A percentile compares a stretch with the other conserved stretches of the same genome.
These are phyloP conservation scores for Myotis lucifugus DNA, from an alignment of 2,113 vertebrate genomes.

Conservation along the genomic window DNA sequence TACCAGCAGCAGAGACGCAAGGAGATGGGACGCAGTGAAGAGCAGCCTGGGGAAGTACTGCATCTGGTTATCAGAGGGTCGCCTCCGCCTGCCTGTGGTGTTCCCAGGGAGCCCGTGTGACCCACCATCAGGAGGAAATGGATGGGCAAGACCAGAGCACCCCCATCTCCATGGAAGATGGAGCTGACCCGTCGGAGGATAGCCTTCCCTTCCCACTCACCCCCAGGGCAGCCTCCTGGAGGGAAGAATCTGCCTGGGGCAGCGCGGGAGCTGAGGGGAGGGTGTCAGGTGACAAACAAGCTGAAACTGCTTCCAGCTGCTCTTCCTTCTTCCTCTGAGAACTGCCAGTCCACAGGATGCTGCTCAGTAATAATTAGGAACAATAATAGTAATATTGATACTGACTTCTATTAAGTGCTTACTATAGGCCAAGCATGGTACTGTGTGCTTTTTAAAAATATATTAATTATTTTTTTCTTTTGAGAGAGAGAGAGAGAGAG, in stretches of 20 bases:
- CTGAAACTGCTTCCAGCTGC: not conserved
- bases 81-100: not conserved
- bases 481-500: too few relatives aligned
- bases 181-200: not conserved
- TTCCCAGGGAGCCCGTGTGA: not conserved
- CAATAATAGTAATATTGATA: not conserved
- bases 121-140: not conserved
- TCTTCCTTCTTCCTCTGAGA: not conserved
- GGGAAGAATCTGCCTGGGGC: not conserved
- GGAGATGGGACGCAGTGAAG: not conserved
- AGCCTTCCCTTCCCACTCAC: not conserved
- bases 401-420: not conserved
- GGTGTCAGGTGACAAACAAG: not conserved
- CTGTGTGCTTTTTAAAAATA: not conserved
- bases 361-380: constrained; percentile 34
- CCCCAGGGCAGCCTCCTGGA: not conserved
- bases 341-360: not conserved
- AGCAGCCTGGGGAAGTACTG: not conserved
- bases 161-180: not conserved
- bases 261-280: not conserved
- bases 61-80: not conserved
- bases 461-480: too few relatives aligned
- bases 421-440: not conserved
- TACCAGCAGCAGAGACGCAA: not conserved
- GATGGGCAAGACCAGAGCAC: not conserved